Evolutionary conservation across 2,888 invertebrate species (phyloP), one percentile per base, ranked within the genome.

Genomic region (Caradrina kadenii): DNA sequence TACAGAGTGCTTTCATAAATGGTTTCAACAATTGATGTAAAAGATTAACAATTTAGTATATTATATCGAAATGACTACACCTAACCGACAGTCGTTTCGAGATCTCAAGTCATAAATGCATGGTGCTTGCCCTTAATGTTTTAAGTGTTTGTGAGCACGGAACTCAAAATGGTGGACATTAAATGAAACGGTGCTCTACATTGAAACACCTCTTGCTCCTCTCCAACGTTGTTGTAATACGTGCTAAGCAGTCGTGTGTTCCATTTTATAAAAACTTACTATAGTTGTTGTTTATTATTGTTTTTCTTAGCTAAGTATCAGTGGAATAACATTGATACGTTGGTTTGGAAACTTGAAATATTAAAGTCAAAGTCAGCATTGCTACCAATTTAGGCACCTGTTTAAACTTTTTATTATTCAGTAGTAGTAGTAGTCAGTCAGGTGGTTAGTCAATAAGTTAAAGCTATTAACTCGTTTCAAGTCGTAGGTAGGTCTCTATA

Each of bases 81-180:
- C 15, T 66, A 71, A 65, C 62, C 54, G 15, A 68, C 59, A 35
- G 66, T 66, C 64, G 61, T 70, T 76, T 70, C 35, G 26, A 78
- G 73, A 80, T 79, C 70, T 68, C 50, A 8, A 66, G 70, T 73
- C 85, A 84, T 86, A 87, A 89, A 87, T 87, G 85, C 81, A 85
- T 86, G 86, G 82, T 81, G 75, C 86, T 86, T 83, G 79, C 76
- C 80, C 80, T 83, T 80, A 87, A 88, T 83, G 82, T 80, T 80
- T 79, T 74, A 85, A 87, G 82, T 84, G 84, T 85, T 86, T 84
- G 84, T 84, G 78, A 86, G 86, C 81, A 85, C 80, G 84, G 86
- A 86, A 86, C 87, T 88, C 81, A 84, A 83, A 87, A 91, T 88
- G 87, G 76, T 82, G 69, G 82, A 80, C 88, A 88, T 91, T 90